Conservation (phyloP, 2,888 invertebrate species). For the Auanema freiburgensis region DNA sequence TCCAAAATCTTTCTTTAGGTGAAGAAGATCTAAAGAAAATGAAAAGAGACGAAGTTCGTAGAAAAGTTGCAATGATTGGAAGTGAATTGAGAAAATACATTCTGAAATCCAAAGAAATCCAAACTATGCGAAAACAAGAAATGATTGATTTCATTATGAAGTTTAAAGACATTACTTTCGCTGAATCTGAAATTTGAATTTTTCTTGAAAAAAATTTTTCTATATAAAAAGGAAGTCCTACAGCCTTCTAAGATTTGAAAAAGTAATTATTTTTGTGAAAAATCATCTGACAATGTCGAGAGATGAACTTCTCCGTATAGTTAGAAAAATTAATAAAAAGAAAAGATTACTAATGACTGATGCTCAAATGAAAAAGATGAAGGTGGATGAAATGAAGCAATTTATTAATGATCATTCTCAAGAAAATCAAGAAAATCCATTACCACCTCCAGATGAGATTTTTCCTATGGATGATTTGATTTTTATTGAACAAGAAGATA, state of each 20-base stretch:
- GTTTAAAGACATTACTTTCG: conserved; percentile 22
- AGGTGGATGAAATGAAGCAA: too few relatives aligned
- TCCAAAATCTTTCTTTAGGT: conserved; percentile 14
- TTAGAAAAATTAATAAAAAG: conserved; percentile 22
- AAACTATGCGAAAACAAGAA: conserved; percentile 29
- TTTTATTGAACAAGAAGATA: conserved; percentile 19
- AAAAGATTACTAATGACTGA: conserved; percentile 16
- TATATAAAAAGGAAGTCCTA: conserved; percentile 18
- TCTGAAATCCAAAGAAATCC: conserved; percentile 23
- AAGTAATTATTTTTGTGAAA: too few relatives aligned
- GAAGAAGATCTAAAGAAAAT: conserved; percentile 29
- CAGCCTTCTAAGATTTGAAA: conserved; percentile 21
- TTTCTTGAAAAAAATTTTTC: conserved; percentile 20
- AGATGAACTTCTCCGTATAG: conserved; percentile 30
- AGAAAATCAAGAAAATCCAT: conserved; percentile 36
- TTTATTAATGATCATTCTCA: too few relatives aligned
- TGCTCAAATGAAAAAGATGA: conserved; percentile 23
- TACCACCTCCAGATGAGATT: conserved; percentile 19
- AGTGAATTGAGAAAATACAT: conserved; percentile 28
- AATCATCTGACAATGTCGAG: conserved; percentile 26
- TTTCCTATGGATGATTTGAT: conserved; percentile 20
- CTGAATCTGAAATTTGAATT: conserved; percentile 9
- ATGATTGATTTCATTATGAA: conserved; percentile 30
- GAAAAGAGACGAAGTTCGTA: conserved; percentile 31
- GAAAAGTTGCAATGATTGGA: conserved; percentile 24